These are phyloP conservation scores for Calyptommatus sinebrachiatus DNA, from an alignment of 2,113 vertebrate species.

Conservation along the genomic window DNA sequence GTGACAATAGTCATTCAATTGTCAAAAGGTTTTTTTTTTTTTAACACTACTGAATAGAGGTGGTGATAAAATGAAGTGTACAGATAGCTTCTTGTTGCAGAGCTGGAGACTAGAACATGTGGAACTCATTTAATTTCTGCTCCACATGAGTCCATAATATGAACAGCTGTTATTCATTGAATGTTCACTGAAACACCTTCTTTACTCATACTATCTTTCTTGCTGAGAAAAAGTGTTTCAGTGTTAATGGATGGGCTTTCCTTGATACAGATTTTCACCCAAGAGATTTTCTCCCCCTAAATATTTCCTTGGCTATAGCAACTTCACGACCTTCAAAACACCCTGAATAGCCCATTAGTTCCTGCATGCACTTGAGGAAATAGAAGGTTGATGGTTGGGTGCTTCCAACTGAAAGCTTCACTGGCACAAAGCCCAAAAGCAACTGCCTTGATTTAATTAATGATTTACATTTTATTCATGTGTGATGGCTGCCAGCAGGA, in stretches of 20 bases:
- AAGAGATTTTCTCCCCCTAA: too few species aligned
- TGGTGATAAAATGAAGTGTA: too few species aligned
- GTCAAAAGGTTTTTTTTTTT: too few species aligned
- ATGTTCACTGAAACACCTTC: neutral
- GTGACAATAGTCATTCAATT: too few species aligned
- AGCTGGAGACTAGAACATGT: too few species aligned
- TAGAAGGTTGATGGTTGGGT: slow-evolving; percentile 26
- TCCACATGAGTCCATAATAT: neutral
- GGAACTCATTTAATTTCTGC: too few species aligned
- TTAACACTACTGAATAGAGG: too few species aligned
- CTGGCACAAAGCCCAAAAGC: slow-evolving; percentile 17
- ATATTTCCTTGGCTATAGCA: slow-evolving; percentile 6
- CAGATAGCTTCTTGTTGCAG: too few species aligned
- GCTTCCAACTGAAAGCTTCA: slow-evolving; percentile 33
- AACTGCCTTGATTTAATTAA: slow-evolving; percentile 16
- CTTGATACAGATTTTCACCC: neutral
- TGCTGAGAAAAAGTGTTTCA: neutral
- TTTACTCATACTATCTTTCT: neutral
- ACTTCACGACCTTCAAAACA: slow-evolving; percentile 44
- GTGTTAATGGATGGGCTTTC: neutral
- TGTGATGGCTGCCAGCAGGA: slow-evolving; percentile 23
- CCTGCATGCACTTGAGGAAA: slow-evolving; percentile 9
- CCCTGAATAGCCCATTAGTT: slow-evolving; percentile 37
- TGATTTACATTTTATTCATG: slow-evolving; percentile 17
- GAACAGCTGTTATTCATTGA: neutral